Evolutionary conservation across 2,888 invertebrate genomes (phyloP), one percentile per base, ranked within the genome.

Genomic region (Sericinus montela): DNA sequence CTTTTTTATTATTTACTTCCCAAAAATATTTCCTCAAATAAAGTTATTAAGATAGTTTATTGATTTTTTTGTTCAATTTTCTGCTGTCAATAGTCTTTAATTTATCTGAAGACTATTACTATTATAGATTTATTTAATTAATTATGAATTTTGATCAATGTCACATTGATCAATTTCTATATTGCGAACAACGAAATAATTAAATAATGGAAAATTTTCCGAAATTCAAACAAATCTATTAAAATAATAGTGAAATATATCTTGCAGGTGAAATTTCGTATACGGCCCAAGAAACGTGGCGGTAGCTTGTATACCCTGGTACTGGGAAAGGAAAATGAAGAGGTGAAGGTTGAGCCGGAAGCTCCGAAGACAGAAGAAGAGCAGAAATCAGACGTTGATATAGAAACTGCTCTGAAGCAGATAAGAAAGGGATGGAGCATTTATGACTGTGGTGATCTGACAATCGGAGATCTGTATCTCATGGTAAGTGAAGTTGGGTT

Each of bases 381-480:
- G 11, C 15, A 39, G 10, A 69, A 70, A 45, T 67, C 72, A 0
- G 75, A 81, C 7, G 59, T 83, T 0, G 86, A 89, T 46, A 70
- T 82, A 45, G 85, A 86, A 0, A 45, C 74, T 16, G 80, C 86
- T 0, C 54, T 78, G 14, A 65, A 68, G 29, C 90, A 90, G 69
- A 87, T 93, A 11, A 75, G 84, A 53, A 81, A 85, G 51, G 97
- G 97, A 0, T 98, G 97, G 97, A 96, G 94, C 45, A 71, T 91
- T 7, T 83, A 91, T 11, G 94, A 94, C 67, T 93, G 94, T 0
- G 94, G 94, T 6, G 93, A 94, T 28, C 90, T 97, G 35, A 96
- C 96, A 3, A 90, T 98, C 25, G 97, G 97, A 0, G 97, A 98
- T 80, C 80, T 98, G 48, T 97, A 97, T 80, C 89, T 98, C 41